phyloP scores from a whole-genome alignment of 2,113 vertebrate species.

The Coregonus clupeaformis region DNA sequence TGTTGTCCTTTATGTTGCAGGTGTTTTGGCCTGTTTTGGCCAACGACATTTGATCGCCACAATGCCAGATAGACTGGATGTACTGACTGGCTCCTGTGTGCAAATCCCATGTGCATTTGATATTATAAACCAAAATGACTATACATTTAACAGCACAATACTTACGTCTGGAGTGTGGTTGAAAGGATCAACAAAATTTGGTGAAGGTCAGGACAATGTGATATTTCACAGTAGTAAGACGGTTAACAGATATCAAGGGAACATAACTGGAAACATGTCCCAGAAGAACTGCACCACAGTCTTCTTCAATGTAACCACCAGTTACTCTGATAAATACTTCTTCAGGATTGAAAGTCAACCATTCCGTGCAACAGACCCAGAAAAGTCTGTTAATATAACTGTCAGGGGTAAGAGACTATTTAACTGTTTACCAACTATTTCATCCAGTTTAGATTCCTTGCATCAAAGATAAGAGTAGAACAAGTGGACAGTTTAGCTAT shows the following conservation, averaged over 20 bases:
- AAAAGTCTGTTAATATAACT: slow-evolving; percentile 25
- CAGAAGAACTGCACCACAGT: slow-evolving; percentile 56
- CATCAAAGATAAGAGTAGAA: no score
- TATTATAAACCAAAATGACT: rapidly evolving
- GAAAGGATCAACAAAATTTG: neutral
- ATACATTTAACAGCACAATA: rapidly evolving
- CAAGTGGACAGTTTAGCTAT: no score
- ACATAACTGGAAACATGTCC: slow-evolving; percentile 42
- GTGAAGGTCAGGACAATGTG: rapidly evolving
- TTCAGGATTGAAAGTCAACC: slow-evolving; percentile 13
- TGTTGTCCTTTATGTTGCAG: slow-evolving; percentile 13
- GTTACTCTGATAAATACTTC: slow-evolving; percentile 16
- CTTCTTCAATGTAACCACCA: slow-evolving; percentile 15
- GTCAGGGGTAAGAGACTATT: slow-evolving; percentile 37
- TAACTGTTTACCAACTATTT: no score
- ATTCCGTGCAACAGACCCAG: rapidly evolving
- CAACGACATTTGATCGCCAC: rapidly evolving
- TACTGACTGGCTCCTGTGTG: slow-evolving; percentile 52
- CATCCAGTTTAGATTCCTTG: no score
- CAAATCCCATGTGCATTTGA: slow-evolving; percentile 51
- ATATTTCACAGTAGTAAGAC: slow-evolving; percentile 8
- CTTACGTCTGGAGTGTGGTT: slow-evolving; percentile 18
- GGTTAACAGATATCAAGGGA: neutral
- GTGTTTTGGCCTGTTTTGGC: neutral
- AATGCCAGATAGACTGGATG: slow-evolving; percentile 24